These are phyloP conservation scores for Pegoplata infirma DNA, from an alignment of 2,888 invertebrate genomes.

Conservation along the genomic window DNA sequence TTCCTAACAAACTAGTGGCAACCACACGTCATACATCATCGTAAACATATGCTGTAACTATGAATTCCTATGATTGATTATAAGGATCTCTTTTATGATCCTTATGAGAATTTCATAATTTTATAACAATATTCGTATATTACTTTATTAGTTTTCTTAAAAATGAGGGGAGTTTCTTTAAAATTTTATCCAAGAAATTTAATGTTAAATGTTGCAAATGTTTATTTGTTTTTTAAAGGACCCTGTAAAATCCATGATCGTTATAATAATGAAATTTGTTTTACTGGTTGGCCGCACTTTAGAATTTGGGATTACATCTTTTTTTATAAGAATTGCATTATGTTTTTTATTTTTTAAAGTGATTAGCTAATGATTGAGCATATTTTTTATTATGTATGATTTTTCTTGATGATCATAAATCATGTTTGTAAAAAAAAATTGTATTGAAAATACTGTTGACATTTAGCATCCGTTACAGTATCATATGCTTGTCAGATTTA, in stretches of 20 bases:
- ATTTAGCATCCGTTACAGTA: conserved; percentile 64
- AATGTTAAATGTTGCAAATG: conserved; percentile 37
- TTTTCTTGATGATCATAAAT: conserved; percentile 19
- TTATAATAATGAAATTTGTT: conserved; percentile 51
- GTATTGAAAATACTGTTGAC: conserved; percentile 58
- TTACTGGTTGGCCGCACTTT: conserved; percentile 56
- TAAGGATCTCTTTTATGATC: conserved; percentile 28
- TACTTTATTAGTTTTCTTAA: conserved; percentile 15
- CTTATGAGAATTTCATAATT: conserved; percentile 72
- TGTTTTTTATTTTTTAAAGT: not conserved
- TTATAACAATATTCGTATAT: conserved; percentile 67
- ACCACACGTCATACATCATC: conserved; percentile 55
- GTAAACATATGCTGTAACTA: conserved; percentile 19
- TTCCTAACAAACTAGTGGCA: conserved; percentile 34
- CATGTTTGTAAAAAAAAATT: not conserved
- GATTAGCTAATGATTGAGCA: conserved; percentile 39
- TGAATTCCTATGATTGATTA: conserved; percentile 57
- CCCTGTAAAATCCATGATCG: conserved; percentile 15
- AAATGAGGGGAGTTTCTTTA: conserved; percentile 35
- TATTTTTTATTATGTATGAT: conserved; percentile 12
- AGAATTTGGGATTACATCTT: not conserved
- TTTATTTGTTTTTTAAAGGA: conserved; percentile 13
- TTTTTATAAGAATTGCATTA: conserved; percentile 1
- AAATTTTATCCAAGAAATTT: too few relatives aligned
- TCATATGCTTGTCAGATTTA: conserved; percentile 57